Conservation (phyloP, 1,140 invertebrate species). For the Rhopalosiphum maidis region DNA sequence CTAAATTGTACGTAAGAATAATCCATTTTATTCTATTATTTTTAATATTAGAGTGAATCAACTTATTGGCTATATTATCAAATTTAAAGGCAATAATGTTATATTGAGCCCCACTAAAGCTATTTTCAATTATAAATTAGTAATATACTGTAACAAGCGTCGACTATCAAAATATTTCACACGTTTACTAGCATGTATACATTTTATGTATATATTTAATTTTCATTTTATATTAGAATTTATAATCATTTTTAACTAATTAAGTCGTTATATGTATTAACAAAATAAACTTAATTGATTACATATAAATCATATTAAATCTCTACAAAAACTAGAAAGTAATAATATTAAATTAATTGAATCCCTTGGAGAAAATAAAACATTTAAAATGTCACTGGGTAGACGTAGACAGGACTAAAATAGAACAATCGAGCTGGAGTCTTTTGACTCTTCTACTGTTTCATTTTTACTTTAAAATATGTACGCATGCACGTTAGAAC, state of each 20-base stretch:
- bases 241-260: not conserved
- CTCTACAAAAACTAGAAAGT: not conserved
- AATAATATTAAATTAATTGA: not conserved
- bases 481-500: not conserved
- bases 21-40: no score
- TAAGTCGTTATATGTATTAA: not conserved
- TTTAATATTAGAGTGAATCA: no score
- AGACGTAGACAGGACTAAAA: conserved; percentile 30
- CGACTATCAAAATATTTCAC: not conserved
- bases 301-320: not conserved
- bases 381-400: conserved; percentile 40
- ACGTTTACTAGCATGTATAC: not conserved
- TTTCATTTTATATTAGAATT: not conserved
- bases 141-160: no score
- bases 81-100: no score
- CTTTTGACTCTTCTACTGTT: not conserved
- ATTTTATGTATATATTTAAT: no score
- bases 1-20: no score
- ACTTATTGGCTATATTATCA: no score
- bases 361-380: not conserved
- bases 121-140: no score
- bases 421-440: conserved; percentile 39
- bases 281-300: not conserved
- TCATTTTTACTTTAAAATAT: conserved; percentile 8
- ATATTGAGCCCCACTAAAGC: no score